phyloP scores from a whole-genome alignment of 2,113 vertebrate genomes.

The Scopus umbretta region DNA sequence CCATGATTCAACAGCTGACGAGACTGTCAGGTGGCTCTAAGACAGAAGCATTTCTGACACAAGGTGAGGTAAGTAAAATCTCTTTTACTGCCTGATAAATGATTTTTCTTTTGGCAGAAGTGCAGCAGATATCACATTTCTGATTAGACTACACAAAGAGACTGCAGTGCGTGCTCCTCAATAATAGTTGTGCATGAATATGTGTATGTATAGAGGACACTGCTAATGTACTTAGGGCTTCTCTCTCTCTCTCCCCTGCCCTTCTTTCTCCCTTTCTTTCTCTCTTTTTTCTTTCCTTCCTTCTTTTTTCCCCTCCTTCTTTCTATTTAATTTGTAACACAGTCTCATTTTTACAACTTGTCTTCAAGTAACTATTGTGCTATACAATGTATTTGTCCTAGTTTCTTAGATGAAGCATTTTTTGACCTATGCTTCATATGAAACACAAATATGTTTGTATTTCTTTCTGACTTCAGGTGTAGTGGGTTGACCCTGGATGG shows the following conservation, averaged over 20 bases:
- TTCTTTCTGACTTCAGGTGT: not conserved
- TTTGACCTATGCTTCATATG: not conserved
- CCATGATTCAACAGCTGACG: not conserved
- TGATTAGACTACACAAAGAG: not conserved
- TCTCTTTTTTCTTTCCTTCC: no score
- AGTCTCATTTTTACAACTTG: not conserved
- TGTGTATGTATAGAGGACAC: not conserved
- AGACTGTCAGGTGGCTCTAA: not conserved
- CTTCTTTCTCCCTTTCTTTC: not conserved
- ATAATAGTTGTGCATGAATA: not conserved
- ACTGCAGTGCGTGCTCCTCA: not conserved
- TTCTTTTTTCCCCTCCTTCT: no score
- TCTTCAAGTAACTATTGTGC: not conserved
- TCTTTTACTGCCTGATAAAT: not conserved
- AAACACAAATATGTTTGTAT: not conserved
- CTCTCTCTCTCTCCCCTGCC: no score
- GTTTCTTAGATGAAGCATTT: not conserved
- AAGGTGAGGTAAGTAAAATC: not conserved
- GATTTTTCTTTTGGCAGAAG: not conserved
- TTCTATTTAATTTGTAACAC: not conserved
- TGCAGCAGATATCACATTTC: not conserved
- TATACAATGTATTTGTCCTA: not conserved
- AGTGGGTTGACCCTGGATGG: no score
- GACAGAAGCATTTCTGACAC: not conserved
- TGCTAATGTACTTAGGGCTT: not conserved